phyloP scores from a whole-genome alignment of 2,113 vertebrate genomes.

The Prochilodus magdalenae region DNA sequence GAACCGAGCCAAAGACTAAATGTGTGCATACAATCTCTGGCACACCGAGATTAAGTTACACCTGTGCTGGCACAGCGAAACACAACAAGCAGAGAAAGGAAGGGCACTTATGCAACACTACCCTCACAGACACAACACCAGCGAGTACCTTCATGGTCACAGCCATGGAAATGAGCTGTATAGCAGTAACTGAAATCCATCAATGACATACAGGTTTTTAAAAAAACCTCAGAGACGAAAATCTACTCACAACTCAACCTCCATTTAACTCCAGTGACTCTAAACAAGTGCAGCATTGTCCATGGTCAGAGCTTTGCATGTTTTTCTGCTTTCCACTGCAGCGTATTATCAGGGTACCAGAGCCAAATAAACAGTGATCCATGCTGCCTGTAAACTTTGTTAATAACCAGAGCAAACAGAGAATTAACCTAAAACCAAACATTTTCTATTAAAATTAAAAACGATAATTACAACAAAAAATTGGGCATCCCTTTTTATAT shows the following conservation, averaged over 20 bases:
- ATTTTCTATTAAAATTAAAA: no score
- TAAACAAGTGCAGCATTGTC: constrained; percentile 30
- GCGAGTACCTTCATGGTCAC: not conserved
- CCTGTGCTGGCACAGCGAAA: constrained; percentile 17
- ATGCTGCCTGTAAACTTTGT: no score
- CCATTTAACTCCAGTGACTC: not conserved
- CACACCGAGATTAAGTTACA: constrained; percentile 21
- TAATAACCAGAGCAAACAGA: no score
- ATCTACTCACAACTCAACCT: not conserved
- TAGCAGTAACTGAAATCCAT: not conserved
- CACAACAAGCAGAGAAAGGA: constrained; percentile 2
- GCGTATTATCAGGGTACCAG: not conserved
- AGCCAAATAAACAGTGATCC: not conserved
- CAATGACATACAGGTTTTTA: not conserved
- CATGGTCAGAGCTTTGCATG: not conserved
- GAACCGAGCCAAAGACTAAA: not conserved
- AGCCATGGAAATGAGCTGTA: not conserved
- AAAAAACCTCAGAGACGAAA: not conserved
- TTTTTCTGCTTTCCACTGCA: not conserved
- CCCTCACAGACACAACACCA: constrained; percentile 6
- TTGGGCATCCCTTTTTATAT: no score
- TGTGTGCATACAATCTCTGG: not conserved
- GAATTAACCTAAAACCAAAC: no score
- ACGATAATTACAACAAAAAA: no score
- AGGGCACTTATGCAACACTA: constrained; percentile 20